phyloP scores from a whole-genome alignment of 1,140 invertebrate genomes.

The Lethrus apterus region DNA sequence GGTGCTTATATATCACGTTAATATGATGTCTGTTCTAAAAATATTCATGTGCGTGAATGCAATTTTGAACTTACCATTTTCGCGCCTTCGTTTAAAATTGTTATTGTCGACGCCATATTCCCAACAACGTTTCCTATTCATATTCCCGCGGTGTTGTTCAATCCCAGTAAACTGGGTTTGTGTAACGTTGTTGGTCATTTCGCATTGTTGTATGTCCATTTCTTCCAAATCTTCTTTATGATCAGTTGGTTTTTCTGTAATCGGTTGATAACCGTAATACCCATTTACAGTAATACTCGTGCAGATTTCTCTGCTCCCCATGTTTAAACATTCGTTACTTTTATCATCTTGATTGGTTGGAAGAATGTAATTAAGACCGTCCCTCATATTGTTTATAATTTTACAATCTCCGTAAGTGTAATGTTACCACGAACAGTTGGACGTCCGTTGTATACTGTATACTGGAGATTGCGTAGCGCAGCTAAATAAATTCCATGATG shows the following conservation, averaged over 20 bases:
- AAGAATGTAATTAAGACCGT: conserved; percentile 1
- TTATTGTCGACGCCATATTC: conserved; percentile 9
- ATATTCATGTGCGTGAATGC: too few species aligned
- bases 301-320: neutral
- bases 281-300: conserved; percentile 27
- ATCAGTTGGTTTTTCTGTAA: conserved; percentile 14
- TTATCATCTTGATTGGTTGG: conserved; percentile 1
- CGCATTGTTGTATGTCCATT: conserved; percentile 23
- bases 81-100: conserved; percentile 29
- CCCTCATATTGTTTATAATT: conserved; percentile 1
- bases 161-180: neutral
- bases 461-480: conserved; percentile 2
- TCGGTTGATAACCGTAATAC: conserved; percentile 33
- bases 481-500: conserved; percentile 9
- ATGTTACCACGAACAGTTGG: neutral
- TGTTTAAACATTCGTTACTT: neutral
- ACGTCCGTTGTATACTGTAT: neutral
- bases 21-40: too few species aligned
- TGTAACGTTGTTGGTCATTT: too few species aligned
- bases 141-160: conserved; percentile 2
- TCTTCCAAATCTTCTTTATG: conserved; percentile 5
- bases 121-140: conserved; percentile 25
- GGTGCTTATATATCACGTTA: too few species aligned
- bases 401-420: neutral
- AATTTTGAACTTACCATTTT: conserved; percentile 32